A percentile compares a stretch with the other conserved stretches of the same genome.
These are phyloP conservation scores for Heliconius charithonia DNA, from an alignment of 2,888 invertebrate genomes.

Conservation along the genomic window DNA sequence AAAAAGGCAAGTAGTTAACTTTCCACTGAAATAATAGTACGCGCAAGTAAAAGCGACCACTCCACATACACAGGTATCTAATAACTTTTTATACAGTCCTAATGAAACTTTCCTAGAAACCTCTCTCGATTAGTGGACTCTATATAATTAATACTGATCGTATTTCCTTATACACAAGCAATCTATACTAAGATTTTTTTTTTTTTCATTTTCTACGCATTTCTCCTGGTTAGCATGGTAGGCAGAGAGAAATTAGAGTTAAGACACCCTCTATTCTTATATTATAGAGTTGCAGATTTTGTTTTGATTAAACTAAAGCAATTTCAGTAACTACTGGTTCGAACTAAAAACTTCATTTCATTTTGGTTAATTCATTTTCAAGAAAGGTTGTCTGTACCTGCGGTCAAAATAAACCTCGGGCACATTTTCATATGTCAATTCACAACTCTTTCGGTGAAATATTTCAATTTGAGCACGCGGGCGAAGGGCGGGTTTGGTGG, in stretches of 20 bases:
- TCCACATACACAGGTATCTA: not conserved
- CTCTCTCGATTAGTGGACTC: conserved; percentile 18
- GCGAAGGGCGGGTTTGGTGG: no score
- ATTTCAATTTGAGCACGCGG: no score
- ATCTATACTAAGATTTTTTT: not conserved
- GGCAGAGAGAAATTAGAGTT: not conserved
- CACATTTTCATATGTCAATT: no score
- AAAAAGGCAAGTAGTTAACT: not conserved
- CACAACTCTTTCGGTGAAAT: no score
- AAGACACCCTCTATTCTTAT: no score
- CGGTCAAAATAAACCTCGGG: no score
- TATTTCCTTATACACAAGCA: conserved; percentile 2
- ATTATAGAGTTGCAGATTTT: no score
- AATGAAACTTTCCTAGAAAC: conserved; percentile 13
- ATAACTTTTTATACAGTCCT: conserved; percentile 14
- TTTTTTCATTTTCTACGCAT: not conserved
- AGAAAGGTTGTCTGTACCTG: no score
- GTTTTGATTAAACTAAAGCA: no score
- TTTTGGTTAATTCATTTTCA: no score
- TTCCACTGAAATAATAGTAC: not conserved
- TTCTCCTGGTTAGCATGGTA: not conserved
- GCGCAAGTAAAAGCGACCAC: not conserved
- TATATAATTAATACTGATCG: conserved; percentile 14
- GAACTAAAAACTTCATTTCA: no score
- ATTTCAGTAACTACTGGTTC: no score